Conservation (phyloP, 1,140 invertebrate species). For the Batillaria attramentaria region DNA sequence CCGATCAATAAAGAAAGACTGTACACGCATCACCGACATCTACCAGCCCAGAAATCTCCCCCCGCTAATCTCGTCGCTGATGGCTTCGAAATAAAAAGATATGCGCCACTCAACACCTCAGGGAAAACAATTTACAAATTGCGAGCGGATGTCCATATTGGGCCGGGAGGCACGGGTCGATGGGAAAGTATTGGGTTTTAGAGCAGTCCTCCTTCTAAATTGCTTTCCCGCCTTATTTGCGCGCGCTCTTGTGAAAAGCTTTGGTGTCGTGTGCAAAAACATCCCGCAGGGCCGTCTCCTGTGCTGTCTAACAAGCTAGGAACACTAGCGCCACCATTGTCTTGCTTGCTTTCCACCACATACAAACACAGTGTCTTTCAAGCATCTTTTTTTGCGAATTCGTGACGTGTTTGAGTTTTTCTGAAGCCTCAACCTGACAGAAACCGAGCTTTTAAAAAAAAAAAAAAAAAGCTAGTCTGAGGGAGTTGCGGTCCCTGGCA, state of each 20-base stretch:
- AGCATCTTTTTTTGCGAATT: too few relatives aligned
- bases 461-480: too few relatives aligned
- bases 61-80: background rate
- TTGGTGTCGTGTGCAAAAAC: slow-evolving; percentile 10
- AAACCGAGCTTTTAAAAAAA: too few relatives aligned
- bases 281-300: background rate
- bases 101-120: slow-evolving; percentile 21
- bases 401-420: too few relatives aligned
- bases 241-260: background rate
- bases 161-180: background rate
- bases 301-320: too few relatives aligned
- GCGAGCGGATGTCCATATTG: slow-evolving; percentile 21
- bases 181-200: slow-evolving; percentile 4
- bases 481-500: too few relatives aligned
- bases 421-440: too few relatives aligned
- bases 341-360: too few relatives aligned
- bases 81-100: slow-evolving; percentile 12
- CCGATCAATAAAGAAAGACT: too few relatives aligned
- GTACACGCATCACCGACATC: too few relatives aligned
- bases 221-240: slow-evolving; percentile 25
- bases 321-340: too few relatives aligned
- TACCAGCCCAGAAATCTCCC: background rate
- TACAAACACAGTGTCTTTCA: too few relatives aligned
- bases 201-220: background rate
- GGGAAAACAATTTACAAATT: slow-evolving; percentile 27